Percentiles rank a stretch among this genome's conserved stretches.
These are phyloP conservation scores for Anoplopoma fimbria DNA, from an alignment of 2,113 vertebrate species.

Conservation along the genomic window DNA sequence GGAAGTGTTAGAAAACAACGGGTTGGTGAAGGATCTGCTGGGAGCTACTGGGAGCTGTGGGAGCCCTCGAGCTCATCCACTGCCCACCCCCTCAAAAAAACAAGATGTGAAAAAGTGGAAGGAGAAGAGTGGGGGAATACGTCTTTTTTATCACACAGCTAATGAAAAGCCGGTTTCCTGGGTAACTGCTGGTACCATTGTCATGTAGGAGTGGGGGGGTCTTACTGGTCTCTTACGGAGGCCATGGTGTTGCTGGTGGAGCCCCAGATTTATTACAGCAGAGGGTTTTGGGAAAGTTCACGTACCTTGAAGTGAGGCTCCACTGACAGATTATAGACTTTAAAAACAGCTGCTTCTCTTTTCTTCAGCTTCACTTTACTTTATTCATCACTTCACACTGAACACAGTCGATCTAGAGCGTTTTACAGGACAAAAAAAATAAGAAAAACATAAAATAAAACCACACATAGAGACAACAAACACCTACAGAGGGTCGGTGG, in stretches of 20 bases:
- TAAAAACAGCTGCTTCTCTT: not conserved
- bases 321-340: not conserved
- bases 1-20: slow-evolving; percentile 6
- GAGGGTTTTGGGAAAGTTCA: slow-evolving; percentile 67
- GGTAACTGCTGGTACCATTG: slow-evolving; percentile 79
- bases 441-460: not conserved
- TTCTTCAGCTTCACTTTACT: not conserved
- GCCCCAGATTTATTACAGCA: slow-evolving; percentile 76
- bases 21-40: slow-evolving; percentile 4
- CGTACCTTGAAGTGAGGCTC: slow-evolving; percentile 33
- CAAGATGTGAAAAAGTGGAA: slow-evolving; percentile 40
- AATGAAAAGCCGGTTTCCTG: slow-evolving; percentile 78
- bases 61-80: not conserved
- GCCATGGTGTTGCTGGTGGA: slow-evolving; percentile 41
- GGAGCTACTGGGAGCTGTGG: slow-evolving; percentile 2
- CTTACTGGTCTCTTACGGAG: slow-evolving; percentile 47
- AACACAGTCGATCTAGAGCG: not conserved
- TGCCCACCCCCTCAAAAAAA: not conserved
- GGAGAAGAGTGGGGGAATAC: slow-evolving; percentile 69
- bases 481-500: too few species aligned
- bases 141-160: slow-evolving; percentile 85
- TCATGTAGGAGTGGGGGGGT: slow-evolving; percentile 60
- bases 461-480: not conserved
- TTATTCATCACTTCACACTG: not conserved
- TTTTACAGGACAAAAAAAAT: not conserved